phyloP scores from a whole-genome alignment of 2,113 vertebrate genomes.

The Glaucidium brasilianum region DNA sequence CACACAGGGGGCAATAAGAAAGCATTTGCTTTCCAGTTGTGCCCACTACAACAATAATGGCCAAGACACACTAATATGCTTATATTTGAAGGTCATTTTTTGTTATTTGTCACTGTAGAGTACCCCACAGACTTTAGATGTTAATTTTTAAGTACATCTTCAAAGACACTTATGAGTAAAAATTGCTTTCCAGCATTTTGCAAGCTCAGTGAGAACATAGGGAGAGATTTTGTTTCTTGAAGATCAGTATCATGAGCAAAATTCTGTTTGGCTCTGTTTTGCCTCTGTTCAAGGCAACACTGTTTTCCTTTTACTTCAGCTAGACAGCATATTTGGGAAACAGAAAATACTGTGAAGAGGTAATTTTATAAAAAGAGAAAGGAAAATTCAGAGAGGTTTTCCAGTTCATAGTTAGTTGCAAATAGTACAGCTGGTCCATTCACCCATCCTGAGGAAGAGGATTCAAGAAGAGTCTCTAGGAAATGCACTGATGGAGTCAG shows the following conservation, averaged over 20 bases:
- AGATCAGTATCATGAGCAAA: background rate
- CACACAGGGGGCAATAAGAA: conserved; percentile 75
- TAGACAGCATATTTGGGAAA: background rate
- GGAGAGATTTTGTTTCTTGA: background rate
- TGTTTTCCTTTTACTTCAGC: background rate
- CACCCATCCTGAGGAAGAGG: background rate
- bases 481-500: background rate
- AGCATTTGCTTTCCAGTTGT: background rate
- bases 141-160: background rate
- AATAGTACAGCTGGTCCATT: background rate
- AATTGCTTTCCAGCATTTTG: background rate
- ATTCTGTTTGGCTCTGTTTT: too few species aligned
- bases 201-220: background rate
- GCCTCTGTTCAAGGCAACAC: too few species aligned
- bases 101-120: background rate
- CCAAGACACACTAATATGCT: background rate
- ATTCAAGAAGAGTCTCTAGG: background rate
- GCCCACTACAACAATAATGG: background rate
- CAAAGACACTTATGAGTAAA: background rate
- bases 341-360: background rate
- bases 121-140: background rate
- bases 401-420: background rate
- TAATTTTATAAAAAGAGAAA: background rate
- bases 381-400: background rate
- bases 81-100: background rate